These are phyloP conservation scores for Poeciliopsis turrubarensis DNA, from an alignment of 2,113 vertebrate species.

Conservation along the genomic window DNA sequence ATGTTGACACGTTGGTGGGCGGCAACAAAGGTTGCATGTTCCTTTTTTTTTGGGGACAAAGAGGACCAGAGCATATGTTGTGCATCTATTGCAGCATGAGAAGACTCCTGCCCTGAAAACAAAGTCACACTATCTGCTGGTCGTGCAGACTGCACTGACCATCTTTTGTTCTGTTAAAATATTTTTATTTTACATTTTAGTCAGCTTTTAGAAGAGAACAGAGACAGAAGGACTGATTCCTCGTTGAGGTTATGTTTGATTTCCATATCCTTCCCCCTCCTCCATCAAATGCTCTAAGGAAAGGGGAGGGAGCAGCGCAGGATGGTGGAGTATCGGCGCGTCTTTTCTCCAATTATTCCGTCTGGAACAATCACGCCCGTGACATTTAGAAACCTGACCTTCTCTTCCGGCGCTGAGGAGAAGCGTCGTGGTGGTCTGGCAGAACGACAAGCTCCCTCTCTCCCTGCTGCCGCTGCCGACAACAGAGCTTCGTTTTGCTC, in stretches of 20 bases:
- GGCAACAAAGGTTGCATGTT: no score
- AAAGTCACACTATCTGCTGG: background rate
- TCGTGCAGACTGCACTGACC: background rate
- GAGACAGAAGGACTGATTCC: background rate
- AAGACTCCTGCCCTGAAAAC: background rate
- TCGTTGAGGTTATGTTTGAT: constrained; percentile 9
- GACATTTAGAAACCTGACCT: constrained; percentile 85
- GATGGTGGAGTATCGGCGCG: constrained; percentile 31
- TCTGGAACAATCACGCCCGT: constrained; percentile 81
- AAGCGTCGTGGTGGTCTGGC: constrained; percentile 5
- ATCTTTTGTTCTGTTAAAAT: background rate
- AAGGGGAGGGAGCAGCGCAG: background rate
- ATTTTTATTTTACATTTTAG: background rate
- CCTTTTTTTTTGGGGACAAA: no score
- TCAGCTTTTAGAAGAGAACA: background rate
- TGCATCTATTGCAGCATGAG: no score
- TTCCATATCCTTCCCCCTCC: constrained; percentile 18
- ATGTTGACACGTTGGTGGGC: no score
- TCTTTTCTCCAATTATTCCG: constrained; percentile 81
- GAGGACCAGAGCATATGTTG: no score
- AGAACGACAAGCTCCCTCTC: constrained; percentile 35
- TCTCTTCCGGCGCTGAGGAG: constrained; percentile 70
- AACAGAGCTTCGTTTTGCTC: background rate
- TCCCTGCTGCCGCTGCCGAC: constrained; percentile 25
- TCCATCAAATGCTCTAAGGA: constrained; percentile 40